Evolutionary conservation across 2,113 vertebrate species (phyloP).

Genomic region (Gasterosteus nipponicus): DNA sequence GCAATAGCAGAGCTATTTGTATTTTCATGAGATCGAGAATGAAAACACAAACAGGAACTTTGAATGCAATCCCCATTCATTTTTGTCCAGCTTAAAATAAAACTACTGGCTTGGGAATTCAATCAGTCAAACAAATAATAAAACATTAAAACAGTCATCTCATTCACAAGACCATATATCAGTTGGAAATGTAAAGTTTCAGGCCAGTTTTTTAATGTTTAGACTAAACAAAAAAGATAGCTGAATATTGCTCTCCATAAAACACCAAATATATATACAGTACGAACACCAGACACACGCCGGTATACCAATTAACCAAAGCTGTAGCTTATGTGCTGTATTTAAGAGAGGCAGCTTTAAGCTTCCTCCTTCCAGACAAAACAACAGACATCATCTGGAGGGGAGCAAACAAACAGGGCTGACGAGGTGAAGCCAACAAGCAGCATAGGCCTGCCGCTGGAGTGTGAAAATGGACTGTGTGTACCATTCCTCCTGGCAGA

Average conservation of each 20-base stretch:
- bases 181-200: not conserved
- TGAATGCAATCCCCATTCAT: not conserved
- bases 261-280: not conserved
- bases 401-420: conserved; percentile 2
- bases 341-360: not conserved
- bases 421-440: conserved; percentile 21
- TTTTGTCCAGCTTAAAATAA: not conserved
- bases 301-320: not conserved
- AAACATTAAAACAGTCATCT: not conserved
- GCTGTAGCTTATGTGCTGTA: not conserved
- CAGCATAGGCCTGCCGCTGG: conserved; percentile 4
- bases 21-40: not conserved
- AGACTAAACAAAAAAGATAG: not conserved
- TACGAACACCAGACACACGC: not conserved
- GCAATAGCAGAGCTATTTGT: not conserved
- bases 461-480: conserved; percentile 28
- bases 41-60: not conserved
- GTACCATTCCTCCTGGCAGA: conserved; percentile 25
- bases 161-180: not conserved
- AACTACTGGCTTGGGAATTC: not conserved
- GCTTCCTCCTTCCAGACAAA: not conserved
- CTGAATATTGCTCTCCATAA: not conserved
- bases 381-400: conserved; percentile 23
- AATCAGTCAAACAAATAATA: not conserved
- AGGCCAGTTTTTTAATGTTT: not conserved